phyloP scores from a whole-genome alignment of 2,888 invertebrate genomes.

The Stomorhina lunata region DNA sequence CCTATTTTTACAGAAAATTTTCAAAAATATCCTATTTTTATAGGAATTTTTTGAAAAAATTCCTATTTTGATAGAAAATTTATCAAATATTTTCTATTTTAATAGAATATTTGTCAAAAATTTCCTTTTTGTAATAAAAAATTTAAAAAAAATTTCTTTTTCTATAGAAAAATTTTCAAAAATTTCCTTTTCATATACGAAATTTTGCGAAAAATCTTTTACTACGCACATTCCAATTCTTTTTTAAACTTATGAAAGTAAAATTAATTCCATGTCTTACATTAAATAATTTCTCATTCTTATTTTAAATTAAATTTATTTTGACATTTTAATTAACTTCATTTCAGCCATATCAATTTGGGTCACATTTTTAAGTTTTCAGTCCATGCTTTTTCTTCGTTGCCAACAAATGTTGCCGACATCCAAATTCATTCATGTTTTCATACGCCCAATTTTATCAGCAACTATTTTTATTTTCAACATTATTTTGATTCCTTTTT shows the following conservation, averaged over 20 bases:
- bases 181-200: too few species aligned
- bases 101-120: too few species aligned
- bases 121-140: too few species aligned
- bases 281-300: not conserved
- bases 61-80: too few species aligned
- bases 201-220: not conserved
- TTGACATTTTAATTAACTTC: constrained; percentile 59
- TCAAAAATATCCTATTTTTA: too few species aligned
- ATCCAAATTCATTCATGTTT: constrained; percentile 58
- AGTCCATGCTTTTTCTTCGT: too few species aligned
- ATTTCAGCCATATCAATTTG: constrained; percentile 44
- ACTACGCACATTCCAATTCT: not conserved
- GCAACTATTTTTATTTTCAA: constrained; percentile 29
- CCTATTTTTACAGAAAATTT: too few species aligned
- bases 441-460: constrained; percentile 58
- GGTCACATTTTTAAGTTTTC: constrained; percentile 47
- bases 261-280: not conserved
- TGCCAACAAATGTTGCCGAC: constrained; percentile 39
- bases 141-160: too few species aligned
- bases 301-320: constrained; percentile 39
- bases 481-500: not conserved
- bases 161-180: too few species aligned
- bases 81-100: too few species aligned
- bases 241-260: too few species aligned
- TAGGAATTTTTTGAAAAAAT: too few species aligned